Percentiles rank a stretch among this genome's conserved stretches.
Evolutionary conservation across 1,140 invertebrate genomes (phyloP).

Genomic region (Chrysomallon squamiferum): DNA sequence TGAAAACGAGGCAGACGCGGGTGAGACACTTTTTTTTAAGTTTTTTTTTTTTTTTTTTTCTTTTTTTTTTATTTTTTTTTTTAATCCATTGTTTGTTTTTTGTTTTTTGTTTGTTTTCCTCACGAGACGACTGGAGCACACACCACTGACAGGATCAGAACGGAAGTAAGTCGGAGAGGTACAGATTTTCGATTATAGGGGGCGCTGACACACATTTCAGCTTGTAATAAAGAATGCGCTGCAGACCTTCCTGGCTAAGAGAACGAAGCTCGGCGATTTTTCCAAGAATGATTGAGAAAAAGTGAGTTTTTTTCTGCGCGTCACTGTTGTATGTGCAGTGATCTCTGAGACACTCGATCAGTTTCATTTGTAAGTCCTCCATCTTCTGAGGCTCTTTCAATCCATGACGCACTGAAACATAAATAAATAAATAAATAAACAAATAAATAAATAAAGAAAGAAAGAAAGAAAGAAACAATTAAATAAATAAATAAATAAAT

Average conservation of each 20-base stretch:
- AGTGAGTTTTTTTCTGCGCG: conserved; percentile 85
- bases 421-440: conserved; percentile 25
- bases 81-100: too few relatives aligned
- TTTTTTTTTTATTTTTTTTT: too few relatives aligned
- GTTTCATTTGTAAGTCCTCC: conserved; percentile 93
- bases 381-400: conserved; percentile 89
- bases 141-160: too few relatives aligned
- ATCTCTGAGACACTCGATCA: conserved; percentile 89
- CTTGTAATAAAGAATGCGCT: conserved; percentile 93
- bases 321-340: conserved; percentile 93
- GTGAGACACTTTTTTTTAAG: not conserved
- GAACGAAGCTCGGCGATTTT: conserved; percentile 91
- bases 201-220: conserved; percentile 90
- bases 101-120: too few relatives aligned
- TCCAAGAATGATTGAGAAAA: conserved; percentile 88
- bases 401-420: conserved; percentile 84
- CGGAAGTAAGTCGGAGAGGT: conserved; percentile 85
- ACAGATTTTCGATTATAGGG: conserved; percentile 92
- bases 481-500: too few relatives aligned
- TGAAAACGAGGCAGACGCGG: not conserved
- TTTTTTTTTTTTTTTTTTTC: too few relatives aligned
- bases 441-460: too few relatives aligned
- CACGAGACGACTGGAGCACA: too few relatives aligned
- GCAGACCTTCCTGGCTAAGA: conserved; percentile 89
- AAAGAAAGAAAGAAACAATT: too few relatives aligned